phyloP scores from a whole-genome alignment of 1,140 invertebrate genomes.

The Nebria ingens region DNA sequence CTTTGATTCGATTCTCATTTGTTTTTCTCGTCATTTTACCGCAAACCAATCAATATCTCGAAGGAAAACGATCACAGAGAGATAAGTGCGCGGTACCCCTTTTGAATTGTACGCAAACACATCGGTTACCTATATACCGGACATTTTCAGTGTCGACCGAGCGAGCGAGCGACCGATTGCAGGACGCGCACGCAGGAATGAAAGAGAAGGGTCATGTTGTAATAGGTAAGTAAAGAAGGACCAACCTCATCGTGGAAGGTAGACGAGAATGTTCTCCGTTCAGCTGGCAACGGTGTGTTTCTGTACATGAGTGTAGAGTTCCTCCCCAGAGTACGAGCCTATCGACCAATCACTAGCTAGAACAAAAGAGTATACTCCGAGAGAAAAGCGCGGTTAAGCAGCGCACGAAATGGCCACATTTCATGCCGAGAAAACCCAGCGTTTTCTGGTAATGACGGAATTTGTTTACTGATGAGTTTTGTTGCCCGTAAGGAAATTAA shows the following conservation, averaged over 20 bases:
- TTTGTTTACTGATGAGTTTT: conserved; percentile 4
- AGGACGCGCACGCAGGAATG: not conserved
- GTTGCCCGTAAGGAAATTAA: not conserved
- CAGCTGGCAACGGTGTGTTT: not conserved
- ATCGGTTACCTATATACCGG: not conserved
- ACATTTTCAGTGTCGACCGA: not conserved
- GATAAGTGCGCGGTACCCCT: no score
- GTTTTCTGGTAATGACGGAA: not conserved
- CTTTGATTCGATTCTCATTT: no score
- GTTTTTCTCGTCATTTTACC: no score
- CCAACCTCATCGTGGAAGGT: not conserved
- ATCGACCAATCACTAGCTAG: not conserved
- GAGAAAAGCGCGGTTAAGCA: not conserved
- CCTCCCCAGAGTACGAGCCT: not conserved
- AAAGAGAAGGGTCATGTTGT: not conserved
- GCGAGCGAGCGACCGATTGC: not conserved
- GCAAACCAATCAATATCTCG: no score
- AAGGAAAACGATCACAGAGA: no score
- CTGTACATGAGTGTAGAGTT: not conserved
- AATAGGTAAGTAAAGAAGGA: not conserved
- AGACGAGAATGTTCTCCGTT: conserved; percentile 1
- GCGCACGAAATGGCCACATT: not conserved
- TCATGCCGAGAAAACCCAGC: not conserved
- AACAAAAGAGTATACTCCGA: conserved; percentile 3
- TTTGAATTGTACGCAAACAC: not conserved